Percentiles rank a stretch among this genome's conserved stretches.
Conservation (phyloP, 2,113 vertebrate species). For the Menidia beryllina region DNA sequence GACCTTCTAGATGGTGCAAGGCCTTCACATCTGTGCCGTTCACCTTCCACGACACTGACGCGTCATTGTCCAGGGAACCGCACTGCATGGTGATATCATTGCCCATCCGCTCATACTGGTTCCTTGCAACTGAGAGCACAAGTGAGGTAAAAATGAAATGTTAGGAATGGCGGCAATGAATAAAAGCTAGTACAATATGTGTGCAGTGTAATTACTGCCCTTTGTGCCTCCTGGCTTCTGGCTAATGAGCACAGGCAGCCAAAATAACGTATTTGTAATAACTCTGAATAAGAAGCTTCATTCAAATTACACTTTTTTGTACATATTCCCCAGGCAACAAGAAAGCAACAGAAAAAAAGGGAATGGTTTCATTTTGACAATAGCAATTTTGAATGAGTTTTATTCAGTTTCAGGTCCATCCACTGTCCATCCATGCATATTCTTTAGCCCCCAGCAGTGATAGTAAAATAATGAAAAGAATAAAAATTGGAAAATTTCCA, state of each 20-base stretch:
- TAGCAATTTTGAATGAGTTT: background rate
- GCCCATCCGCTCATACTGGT: conserved; percentile 89
- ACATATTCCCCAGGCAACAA: background rate
- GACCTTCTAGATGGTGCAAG: conserved; percentile 83
- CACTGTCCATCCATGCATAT: background rate
- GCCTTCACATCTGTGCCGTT: conserved; percentile 91
- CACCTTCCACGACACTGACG: conserved; percentile 91
- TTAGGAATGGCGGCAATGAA: background rate
- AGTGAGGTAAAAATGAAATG: conserved; percentile 12
- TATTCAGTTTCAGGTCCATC: background rate
- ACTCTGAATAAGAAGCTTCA: background rate
- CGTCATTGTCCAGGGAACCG: conserved; percentile 87
- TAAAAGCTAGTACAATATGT: background rate
- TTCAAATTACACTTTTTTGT: background rate
- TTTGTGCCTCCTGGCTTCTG: background rate
- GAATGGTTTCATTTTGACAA: background rate
- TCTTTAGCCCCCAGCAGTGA: background rate
- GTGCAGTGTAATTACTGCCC: background rate
- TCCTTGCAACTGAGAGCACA: conserved; percentile 81
- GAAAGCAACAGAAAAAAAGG: background rate
- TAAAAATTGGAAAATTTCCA: too few species aligned
- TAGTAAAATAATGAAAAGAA: background rate
- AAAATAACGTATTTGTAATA: conserved; percentile 1
- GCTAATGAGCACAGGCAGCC: background rate
- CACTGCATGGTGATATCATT: conserved; percentile 93